Conservation (phyloP, 2,797 vertebrate species). For the Falco cherrug region DNA sequence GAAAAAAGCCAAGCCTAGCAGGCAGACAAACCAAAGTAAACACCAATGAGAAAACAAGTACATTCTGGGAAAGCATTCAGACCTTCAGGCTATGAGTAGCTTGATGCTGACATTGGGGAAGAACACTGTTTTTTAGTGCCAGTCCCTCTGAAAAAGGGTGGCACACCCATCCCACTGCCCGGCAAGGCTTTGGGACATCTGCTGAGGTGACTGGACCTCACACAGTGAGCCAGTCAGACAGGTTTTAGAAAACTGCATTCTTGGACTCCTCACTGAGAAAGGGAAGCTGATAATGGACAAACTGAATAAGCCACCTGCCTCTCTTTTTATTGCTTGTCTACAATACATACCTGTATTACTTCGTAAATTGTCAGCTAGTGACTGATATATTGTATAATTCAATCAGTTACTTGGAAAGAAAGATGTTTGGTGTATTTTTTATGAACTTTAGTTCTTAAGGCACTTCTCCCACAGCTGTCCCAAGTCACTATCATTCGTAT, state of each 20-base stretch:
- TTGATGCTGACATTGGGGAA: neutral
- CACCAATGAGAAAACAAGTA: neutral
- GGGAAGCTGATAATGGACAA: neutral
- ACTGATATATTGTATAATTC: neutral
- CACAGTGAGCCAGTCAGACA: neutral
- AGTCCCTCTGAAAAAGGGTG: neutral
- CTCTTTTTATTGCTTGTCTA: neutral
- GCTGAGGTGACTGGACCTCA: neutral
- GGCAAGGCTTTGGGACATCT: neutral
- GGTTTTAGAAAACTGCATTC: neutral
- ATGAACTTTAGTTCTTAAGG: neutral
- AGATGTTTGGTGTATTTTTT: neutral
- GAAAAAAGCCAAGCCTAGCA: neutral
- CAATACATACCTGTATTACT: neutral
- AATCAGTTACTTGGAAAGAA: neutral
- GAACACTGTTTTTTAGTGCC: neutral
- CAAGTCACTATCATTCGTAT: neutral
- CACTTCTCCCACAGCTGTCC: neutral
- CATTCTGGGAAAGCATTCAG: neutral
- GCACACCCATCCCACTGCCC: accelerated
- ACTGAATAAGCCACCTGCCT: neutral
- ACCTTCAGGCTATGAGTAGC: neutral
- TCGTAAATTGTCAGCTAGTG: neutral
- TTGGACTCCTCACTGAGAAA: neutral
- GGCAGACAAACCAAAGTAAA: neutral